phyloP scores from a whole-genome alignment of 2,888 invertebrate species.

The Brenthis daphne region DNA sequence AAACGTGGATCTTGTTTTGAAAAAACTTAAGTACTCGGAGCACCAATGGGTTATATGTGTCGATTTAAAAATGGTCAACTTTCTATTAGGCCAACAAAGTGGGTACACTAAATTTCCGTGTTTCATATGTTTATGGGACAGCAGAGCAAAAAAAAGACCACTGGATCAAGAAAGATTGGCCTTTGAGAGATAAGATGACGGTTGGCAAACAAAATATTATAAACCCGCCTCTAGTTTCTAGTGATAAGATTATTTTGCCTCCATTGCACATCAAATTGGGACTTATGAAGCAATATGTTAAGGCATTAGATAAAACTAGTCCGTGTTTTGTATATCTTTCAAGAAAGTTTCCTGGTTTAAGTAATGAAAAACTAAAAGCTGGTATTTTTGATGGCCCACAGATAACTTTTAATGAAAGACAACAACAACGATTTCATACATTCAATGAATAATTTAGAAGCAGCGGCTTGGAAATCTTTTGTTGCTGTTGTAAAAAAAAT shows the following conservation, averaged over 20 bases:
- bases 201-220: constrained; percentile 33
- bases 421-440: constrained; percentile 1
- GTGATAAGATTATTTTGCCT: constrained; percentile 32
- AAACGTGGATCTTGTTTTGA: constrained; percentile 25
- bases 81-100: constrained; percentile 10
- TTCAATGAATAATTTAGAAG: constrained; percentile 12
- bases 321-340: constrained; percentile 23
- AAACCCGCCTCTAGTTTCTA: constrained; percentile 25
- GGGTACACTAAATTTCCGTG: constrained; percentile 24
- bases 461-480: constrained; percentile 12
- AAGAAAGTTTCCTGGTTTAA: constrained; percentile 22
- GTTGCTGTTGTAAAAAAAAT: constrained; percentile 5
- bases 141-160: constrained; percentile 28
- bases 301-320: constrained; percentile 30
- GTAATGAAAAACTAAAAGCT: constrained; percentile 28
- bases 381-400: constrained; percentile 16
- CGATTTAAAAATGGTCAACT: constrained; percentile 33
- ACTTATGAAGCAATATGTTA: constrained; percentile 36
- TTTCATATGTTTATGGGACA: constrained; percentile 37
- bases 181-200: not conserved
- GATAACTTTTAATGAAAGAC: constrained; percentile 15
- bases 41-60: constrained; percentile 32
- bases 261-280: constrained; percentile 36
- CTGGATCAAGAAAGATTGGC: constrained; percentile 15
- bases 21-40: constrained; percentile 27